Evolutionary conservation across 1,140 invertebrate genomes (phyloP).

Genomic region (Manduca sexta): DNA sequence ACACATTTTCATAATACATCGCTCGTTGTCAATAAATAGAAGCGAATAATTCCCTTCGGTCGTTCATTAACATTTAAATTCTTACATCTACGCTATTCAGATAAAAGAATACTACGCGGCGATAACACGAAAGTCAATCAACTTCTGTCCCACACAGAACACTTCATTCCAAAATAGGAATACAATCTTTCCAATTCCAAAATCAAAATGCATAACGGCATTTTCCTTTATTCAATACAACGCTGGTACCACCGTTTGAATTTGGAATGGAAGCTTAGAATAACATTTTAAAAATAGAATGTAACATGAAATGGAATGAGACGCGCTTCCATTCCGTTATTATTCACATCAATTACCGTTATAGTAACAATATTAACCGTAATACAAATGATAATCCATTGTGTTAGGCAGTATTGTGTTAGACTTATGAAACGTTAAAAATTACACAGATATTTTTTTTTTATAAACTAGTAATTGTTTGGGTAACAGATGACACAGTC

Average conservation of each 20-base stretch:
- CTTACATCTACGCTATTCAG: slow-evolving; percentile 47
- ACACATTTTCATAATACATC: slow-evolving; percentile 7
- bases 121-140: slow-evolving; percentile 17
- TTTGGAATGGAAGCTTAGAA: slow-evolving; percentile 15
- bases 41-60: slow-evolving; percentile 13
- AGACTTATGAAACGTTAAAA: slow-evolving; percentile 44
- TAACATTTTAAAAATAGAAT: slow-evolving; percentile 18
- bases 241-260: slow-evolving; percentile 7
- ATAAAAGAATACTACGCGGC: slow-evolving; percentile 37
- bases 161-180: background rate
- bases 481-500: background rate
- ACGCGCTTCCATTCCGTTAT: slow-evolving; percentile 12
- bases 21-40: slow-evolving; percentile 17
- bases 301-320: slow-evolving; percentile 14
- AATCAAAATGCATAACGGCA: slow-evolving; percentile 13
- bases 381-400: background rate
- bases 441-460: background rate
- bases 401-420: slow-evolving; percentile 65
- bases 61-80: slow-evolving; percentile 27
- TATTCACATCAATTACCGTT: slow-evolving; percentile 1
- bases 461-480: slow-evolving; percentile 49
- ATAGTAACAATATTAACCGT: background rate
- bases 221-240: slow-evolving; percentile 13
- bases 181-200: slow-evolving; percentile 7
- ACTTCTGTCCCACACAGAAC: slow-evolving; percentile 6